Base-by-base conservation (phyloP, 1,140 invertebrate species). In the Ips typographus region DNA sequence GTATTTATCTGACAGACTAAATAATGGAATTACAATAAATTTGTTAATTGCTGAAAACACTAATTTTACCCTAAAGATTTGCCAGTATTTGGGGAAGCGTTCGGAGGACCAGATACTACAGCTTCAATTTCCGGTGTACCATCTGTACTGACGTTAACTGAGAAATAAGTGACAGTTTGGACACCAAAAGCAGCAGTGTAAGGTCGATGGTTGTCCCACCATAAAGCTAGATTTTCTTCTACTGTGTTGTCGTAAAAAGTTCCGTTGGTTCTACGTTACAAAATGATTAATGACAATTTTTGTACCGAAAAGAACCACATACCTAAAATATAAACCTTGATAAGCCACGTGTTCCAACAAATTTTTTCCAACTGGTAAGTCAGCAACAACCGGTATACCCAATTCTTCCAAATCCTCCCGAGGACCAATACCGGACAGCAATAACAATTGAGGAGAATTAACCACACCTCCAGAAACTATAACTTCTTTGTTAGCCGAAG, bases 361-460 rank as follows among this genome's bases (percentile, higher is more conserved):
- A 77, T 93, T 93, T 74, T 86, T 83, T 0, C 92, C 92, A 4
- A 88, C 86, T 0, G 88, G 90, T 37, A 88, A 83, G 77, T 93
- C 85, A n/a, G 88, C 82, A 1, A 90, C 83, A 40, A 90, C 82
- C 0, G 84, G 82, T 1, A 92, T 85, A 0, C 86, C 86, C 1
- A 88, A 79, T 59, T 89, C 80, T 56, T 84, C 57, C 3, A 95
- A 79, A 76, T 94, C 89, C 6, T 85, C 75, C 7, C 79, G 82
- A 0, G 91, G 89, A 22, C 93, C 93, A 1, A 94, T 81, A 1
- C 93, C 93, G 8, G 92, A 94, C 0, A 94, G 80, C 89, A 95
- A 90, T 43, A 95, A 82, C 1, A 95, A 72, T 73, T 93, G 91
- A 0, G 92, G 91, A 0, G 88, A 86, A 7, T 85, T 88, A 39